Percentiles rank a stretch among this genome's conserved stretches.
phyloP scores from a whole-genome alignment of 2,113 vertebrate genomes.

The Hydrolagus affinis region DNA sequence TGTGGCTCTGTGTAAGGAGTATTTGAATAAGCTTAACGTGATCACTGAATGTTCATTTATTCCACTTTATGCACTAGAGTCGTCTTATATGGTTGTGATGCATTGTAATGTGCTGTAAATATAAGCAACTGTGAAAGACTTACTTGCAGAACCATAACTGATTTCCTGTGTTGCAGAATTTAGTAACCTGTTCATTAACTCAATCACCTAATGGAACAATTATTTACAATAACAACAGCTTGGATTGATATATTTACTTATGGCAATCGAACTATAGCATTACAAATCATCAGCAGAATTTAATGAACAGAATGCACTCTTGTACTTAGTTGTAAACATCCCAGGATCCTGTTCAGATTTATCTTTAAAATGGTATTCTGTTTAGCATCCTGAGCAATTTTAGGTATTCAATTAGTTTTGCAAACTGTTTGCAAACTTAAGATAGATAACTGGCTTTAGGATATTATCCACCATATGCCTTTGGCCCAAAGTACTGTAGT shows the following conservation, averaged over 20 bases:
- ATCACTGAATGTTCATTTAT: slow-evolving; percentile 31
- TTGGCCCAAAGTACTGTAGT: neutral
- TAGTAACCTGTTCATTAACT: neutral
- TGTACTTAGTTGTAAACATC: neutral
- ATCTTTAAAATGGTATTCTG: neutral
- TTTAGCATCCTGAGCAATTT: slow-evolving; percentile 2
- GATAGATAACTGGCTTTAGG: neutral
- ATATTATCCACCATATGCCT: neutral
- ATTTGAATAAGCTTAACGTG: neutral
- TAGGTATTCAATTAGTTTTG: neutral
- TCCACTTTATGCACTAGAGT: neutral
- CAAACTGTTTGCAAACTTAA: neutral
- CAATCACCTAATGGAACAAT: too few relatives aligned
- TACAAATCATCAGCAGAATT: neutral
- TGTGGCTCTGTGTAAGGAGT: neutral
- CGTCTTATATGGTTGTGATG: slow-evolving; percentile 36
- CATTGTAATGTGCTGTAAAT: slow-evolving; percentile 35
- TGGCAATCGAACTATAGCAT: too few relatives aligned
- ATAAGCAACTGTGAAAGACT: slow-evolving; percentile 24
- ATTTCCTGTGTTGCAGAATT: neutral
- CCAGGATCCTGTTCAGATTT: neutral
- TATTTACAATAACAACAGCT: too few relatives aligned
- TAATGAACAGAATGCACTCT: neutral
- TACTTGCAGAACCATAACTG: slow-evolving; percentile 8
- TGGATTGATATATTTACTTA: too few relatives aligned